These are phyloP conservation scores for Prunella himalayana DNA, from an alignment of 2,113 vertebrate genomes.

Conservation along the genomic window DNA sequence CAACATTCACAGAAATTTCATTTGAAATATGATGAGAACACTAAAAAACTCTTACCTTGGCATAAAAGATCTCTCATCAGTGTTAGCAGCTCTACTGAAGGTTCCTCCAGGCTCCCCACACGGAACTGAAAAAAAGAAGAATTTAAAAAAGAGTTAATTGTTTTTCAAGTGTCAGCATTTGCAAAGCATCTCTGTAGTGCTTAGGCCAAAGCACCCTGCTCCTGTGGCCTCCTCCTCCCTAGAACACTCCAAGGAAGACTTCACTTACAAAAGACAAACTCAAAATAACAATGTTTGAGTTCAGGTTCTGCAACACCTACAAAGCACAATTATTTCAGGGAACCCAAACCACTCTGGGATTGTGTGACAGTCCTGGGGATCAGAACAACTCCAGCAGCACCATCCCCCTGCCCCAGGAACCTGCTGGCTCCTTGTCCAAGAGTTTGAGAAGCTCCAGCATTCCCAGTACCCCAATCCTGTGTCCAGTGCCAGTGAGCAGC, in stretches of 20 bases:
- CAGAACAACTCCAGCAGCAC: not conserved
- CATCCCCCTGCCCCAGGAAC: not conserved
- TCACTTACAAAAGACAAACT: not conserved
- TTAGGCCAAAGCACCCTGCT: not conserved
- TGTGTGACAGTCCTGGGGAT: not conserved
- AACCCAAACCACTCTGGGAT: not conserved
- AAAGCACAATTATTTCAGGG: not conserved
- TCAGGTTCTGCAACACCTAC: not conserved
- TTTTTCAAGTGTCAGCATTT: not conserved
- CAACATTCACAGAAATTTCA: not conserved
- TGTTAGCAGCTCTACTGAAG: constrained; percentile 42
- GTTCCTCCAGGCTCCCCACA: constrained; percentile 1
- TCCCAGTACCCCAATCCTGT: not conserved
- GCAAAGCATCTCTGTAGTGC: not conserved
- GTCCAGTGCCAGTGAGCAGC: not conserved
- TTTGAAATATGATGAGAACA: not conserved
- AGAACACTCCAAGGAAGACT: not conserved
- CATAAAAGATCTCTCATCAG: constrained; percentile 73
- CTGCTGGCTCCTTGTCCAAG: not conserved
- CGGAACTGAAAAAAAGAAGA: not conserved
- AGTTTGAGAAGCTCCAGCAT: fast-evolving
- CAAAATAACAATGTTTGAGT: not conserved
- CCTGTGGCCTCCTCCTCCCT: not conserved
- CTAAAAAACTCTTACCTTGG: constrained; percentile 46
- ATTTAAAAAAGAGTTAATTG: not conserved